These are phyloP conservation scores for Nezara viridula DNA, from an alignment of 2,888 invertebrate species.

Conservation along the genomic window DNA sequence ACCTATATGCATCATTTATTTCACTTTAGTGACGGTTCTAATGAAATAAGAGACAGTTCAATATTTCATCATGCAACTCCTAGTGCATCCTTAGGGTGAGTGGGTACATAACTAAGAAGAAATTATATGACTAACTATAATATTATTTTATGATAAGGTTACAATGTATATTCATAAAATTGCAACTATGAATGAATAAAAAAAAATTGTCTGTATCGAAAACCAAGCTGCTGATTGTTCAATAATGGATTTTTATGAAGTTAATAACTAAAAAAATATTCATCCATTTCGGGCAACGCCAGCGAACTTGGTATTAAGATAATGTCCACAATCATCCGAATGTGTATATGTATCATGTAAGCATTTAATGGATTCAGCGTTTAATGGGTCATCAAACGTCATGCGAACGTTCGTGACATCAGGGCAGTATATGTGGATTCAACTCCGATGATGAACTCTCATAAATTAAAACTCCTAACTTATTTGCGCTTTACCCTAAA, in stretches of 20 bases:
- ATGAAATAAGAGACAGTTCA: background rate
- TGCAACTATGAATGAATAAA: no score
- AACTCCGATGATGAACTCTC: background rate
- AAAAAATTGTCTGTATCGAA: no score
- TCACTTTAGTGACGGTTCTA: background rate
- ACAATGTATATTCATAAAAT: no score
- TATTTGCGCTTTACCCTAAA: background rate
- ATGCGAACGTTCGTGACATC: conserved; percentile 9
- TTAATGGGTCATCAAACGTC: conserved; percentile 23
- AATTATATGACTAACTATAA: no score
- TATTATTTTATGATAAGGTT: no score
- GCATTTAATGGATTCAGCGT: conserved; percentile 8
- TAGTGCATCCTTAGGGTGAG: background rate
- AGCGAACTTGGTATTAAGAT: background rate
- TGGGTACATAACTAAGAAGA: background rate
- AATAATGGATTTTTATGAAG: no score
- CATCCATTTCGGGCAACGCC: background rate
- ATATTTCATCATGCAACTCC: background rate
- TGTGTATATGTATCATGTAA: background rate
- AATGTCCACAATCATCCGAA: background rate
- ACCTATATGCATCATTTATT: background rate
- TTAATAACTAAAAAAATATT: background rate
- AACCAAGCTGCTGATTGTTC: no score
- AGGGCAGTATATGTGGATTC: background rate
- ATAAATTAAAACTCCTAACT: background rate